These are phyloP conservation scores for Eueremaeus valkanovi DNA, from an alignment of 2,888 invertebrate genomes.

Conservation along the genomic window DNA sequence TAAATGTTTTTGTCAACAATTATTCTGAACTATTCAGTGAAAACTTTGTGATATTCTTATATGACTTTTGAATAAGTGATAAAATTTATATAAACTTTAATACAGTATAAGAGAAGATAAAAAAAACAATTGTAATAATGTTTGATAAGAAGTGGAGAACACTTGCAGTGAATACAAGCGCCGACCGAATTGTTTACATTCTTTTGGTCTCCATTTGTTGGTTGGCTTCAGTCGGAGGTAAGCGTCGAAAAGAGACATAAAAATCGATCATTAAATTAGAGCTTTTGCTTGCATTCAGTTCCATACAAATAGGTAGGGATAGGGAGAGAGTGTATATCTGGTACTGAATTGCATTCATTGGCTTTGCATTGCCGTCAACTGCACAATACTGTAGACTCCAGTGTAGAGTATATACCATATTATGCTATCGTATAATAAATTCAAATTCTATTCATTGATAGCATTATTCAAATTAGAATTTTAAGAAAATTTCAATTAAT, in stretches of 20 bases:
- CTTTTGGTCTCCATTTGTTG: conserved; percentile 21
- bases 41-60: conserved; percentile 2
- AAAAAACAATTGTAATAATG: too few relatives aligned
- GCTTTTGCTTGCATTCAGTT: conserved; percentile 15
- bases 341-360: too few relatives aligned
- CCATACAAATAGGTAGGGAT: too few relatives aligned
- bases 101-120: not conserved
- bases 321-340: too few relatives aligned
- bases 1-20: not conserved
- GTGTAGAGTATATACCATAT: too few relatives aligned
- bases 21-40: too few relatives aligned
- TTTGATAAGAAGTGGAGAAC: too few relatives aligned
- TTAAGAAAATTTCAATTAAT: conserved; percentile 6
- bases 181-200: conserved; percentile 8
- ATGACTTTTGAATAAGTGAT: not conserved
- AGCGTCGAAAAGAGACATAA: conserved; percentile 29
- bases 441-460: conserved; percentile 21
- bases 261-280: conserved; percentile 35
- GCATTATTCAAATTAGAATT: not conserved
- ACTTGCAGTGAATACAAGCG: not conserved
- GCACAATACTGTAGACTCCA: too few relatives aligned
- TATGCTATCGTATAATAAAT: too few relatives aligned
- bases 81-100: not conserved
- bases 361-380: too few relatives aligned
- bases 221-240: conserved; percentile 1